Conservation (phyloP, 2,888 invertebrate species). For the Diachrysia chrysitis region DNA sequence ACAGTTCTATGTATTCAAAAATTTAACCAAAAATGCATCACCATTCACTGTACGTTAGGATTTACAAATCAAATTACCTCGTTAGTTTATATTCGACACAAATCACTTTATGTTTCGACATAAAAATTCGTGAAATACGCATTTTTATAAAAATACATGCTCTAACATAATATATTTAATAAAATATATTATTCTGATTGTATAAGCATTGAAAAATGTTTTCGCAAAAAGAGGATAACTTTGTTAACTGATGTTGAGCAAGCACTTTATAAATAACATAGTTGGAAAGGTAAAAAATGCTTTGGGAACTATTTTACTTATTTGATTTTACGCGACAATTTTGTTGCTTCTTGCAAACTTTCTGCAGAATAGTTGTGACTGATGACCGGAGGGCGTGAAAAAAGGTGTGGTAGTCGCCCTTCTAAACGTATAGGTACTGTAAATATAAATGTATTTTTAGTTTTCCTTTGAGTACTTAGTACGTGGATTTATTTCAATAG, state of each 20-base stretch:
- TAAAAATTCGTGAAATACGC: conserved; percentile 9
- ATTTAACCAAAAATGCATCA: too few relatives aligned
- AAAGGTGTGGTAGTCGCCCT: not conserved
- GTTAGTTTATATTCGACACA: conserved; percentile 9
- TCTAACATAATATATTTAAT: not conserved
- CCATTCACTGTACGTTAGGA: too few relatives aligned
- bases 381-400: not conserved
- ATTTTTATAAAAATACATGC: conserved; percentile 32
- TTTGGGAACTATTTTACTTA: conserved; percentile 26
- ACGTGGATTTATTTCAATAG: too few relatives aligned
- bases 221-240: conserved; percentile 22
- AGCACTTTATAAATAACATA: conserved; percentile 18
- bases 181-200: conserved; percentile 16
- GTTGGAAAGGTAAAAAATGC: conserved; percentile 17
- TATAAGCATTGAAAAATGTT: not conserved
- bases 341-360: conserved; percentile 7
- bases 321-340: conserved; percentile 15
- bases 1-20: too few relatives aligned
- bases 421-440: not conserved
- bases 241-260: conserved; percentile 9
- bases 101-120: conserved; percentile 16
- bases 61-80: too few relatives aligned
- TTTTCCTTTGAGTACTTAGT: too few relatives aligned
- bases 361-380: not conserved
- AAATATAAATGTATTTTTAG: too few relatives aligned